Base-by-base conservation (phyloP, 2,888 invertebrate species). In the Luperina nickerlii region DNA sequence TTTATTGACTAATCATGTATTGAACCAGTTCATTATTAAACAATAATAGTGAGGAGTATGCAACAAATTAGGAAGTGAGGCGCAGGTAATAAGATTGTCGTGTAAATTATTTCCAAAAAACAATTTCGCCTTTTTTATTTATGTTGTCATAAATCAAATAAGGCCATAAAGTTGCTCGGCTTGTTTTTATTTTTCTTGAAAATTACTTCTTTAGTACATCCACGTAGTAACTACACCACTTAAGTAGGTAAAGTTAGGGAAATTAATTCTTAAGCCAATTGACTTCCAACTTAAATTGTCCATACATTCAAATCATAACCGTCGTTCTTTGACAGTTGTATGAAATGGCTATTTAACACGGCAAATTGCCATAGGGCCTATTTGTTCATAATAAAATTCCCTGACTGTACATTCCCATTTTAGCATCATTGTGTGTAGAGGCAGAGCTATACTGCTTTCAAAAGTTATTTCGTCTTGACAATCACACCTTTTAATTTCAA, bases 71-170 rank as follows among this genome's bases (percentile, higher is more conserved):
- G 20, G 57, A 75, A 72, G 32, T 65, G 60, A 70, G 73, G 76
- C 72, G 76, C 75, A 57, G 83, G 66, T 54, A 42, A 6, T 71
- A n/a, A 57, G 9, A 57, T 48, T 6, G 0, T 57, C 24, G 69
- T 66, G 18, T 74, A 62, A 32, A 42, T 24, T 42, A 45, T 63
- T 51, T 65, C 1, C 11, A 32, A 42, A 51, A 48, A 66, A 63
- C 32, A 57, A 71, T 42, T 57, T 73, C 42, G 84, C 84, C 90
- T 90, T 90, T 86, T 91, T 90, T 81, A 85, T 90, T 91, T 90
- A 90, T 90, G 89, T 79, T 67, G n/a, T 65, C 82, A 90, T 90
- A 90, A 91, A 90, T 87, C 42, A 83, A 90, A 82, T 81, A 90
- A 90, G 90, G 85, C 78, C 66, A 5, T 77, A 54, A 9, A 62